These are phyloP conservation scores for Coleophora deauratella DNA, from an alignment of 2,888 invertebrate genomes.

Conservation along the genomic window DNA sequence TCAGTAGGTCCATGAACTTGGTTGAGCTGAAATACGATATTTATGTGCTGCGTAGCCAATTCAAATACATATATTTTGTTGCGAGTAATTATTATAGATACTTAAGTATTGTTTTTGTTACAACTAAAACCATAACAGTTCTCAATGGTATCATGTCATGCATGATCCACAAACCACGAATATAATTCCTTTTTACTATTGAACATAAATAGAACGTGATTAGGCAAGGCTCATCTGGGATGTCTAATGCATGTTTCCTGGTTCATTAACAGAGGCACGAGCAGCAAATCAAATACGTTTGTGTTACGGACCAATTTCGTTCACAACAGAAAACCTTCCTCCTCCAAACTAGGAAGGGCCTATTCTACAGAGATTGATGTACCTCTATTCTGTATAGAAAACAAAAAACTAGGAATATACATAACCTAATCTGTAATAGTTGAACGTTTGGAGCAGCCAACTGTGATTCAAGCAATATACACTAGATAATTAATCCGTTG, in stretches of 20 bases:
- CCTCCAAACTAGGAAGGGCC: constrained; percentile 15
- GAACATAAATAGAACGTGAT: no score
- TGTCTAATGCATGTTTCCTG: constrained; percentile 9
- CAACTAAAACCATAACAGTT: no score
- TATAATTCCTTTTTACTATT: no score
- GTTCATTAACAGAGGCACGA: constrained; percentile 10
- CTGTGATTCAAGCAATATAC: constrained; percentile 37
- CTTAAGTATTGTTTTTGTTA: no score
- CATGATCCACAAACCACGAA: no score
- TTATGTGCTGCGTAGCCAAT: constrained; percentile 6
- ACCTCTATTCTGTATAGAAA: constrained; percentile 10
- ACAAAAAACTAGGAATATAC: constrained; percentile 23
- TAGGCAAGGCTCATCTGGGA: no score
- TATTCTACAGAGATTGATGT: constrained; percentile 15
- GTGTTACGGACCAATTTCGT: constrained; percentile 18
- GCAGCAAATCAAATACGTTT: constrained; percentile 13
- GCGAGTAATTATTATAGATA: no score
- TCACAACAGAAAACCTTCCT: constrained; percentile 17
- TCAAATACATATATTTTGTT: no score
- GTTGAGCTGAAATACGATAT: constrained; percentile 5
- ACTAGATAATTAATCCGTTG: constrained; percentile 55
- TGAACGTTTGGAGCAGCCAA: constrained; percentile 25
- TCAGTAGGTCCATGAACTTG: constrained; percentile 1
- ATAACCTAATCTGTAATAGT: constrained; percentile 22
- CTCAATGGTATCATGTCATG: no score